A percentile compares a stretch with the other conserved stretches of the same genome.
phyloP scores from a whole-genome alignment of 2,888 invertebrate genomes.

The Nymphalis urticae region DNA sequence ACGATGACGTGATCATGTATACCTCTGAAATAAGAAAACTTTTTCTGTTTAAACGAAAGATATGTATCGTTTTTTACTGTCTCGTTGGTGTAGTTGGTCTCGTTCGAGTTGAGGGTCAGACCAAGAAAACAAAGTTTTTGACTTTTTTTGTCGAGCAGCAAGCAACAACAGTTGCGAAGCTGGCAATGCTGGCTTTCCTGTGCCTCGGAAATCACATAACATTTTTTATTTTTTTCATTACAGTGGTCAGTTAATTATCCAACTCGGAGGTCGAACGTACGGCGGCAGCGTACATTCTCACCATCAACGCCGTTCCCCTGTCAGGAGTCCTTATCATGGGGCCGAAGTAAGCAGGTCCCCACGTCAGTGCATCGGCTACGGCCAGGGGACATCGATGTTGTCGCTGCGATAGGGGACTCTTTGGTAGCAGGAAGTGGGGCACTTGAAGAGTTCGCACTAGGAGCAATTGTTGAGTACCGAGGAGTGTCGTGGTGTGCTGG shows the following conservation, averaged over 20 bases:
- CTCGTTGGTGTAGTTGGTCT: too few species aligned
- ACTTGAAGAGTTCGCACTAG: constrained; percentile 86
- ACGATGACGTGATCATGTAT: too few species aligned
- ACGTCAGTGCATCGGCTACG: constrained; percentile 85
- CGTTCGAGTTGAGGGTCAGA: too few species aligned
- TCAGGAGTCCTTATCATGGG: constrained; percentile 63
- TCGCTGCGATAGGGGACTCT: constrained; percentile 88
- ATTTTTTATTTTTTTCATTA: constrained; percentile 33
- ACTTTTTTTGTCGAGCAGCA: too few species aligned
- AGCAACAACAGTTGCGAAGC: too few species aligned
- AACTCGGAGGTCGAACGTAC: constrained; percentile 65
- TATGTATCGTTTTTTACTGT: too few species aligned
- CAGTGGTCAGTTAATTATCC: constrained; percentile 77
- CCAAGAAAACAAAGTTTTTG: too few species aligned
- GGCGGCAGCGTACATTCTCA: constrained; percentile 77
- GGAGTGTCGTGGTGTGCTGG: constrained; percentile 89
- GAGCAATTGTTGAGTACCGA: constrained; percentile 87
- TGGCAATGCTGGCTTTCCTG: too few species aligned
- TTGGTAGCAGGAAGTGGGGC: constrained; percentile 88
- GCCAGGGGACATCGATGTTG: constrained; percentile 86
- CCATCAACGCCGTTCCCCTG: constrained; percentile 83
- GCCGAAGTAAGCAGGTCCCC: constrained; percentile 72
- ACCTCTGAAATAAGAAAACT: too few species aligned
- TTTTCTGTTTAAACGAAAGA: too few species aligned
- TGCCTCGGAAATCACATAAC: too few species aligned